A percentile compares a stretch with the other conserved stretches of the same genome.
Evolutionary conservation across 2,113 vertebrate species (phyloP).

Genomic region (Lophochroa leadbeateri): DNA sequence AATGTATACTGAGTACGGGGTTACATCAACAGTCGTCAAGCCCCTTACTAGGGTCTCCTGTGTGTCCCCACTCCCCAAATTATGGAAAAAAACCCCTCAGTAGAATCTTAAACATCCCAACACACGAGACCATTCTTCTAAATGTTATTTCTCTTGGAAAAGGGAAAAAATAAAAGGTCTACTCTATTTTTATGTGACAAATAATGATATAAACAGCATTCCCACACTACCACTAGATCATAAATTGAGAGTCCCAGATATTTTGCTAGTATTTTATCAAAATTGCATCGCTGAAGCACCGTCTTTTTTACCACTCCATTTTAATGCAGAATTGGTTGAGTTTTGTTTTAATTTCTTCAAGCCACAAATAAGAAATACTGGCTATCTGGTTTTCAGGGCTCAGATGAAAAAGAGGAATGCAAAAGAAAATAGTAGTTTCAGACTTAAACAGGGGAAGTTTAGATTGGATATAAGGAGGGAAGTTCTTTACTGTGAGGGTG

Average conservation of each 20-base stretch:
- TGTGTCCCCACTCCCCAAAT: background rate
- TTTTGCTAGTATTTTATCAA: background rate
- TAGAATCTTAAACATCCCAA: accelerated
- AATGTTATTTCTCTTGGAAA: background rate
- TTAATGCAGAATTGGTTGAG: background rate
- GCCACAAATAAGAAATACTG: background rate
- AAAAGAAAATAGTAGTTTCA: background rate
- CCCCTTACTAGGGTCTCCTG: accelerated
- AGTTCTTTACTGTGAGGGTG: too few species aligned
- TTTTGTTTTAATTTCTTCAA: background rate
- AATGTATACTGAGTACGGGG: too few species aligned
- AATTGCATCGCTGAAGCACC: background rate
- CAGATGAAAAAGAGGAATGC: background rate
- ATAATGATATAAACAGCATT: background rate
- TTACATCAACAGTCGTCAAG: background rate
- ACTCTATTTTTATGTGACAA: background rate
- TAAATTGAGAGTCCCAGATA: background rate
- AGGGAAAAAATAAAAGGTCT: background rate
- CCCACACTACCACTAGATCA: background rate
- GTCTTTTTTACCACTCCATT: background rate
- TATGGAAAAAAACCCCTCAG: background rate
- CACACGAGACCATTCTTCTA: accelerated
- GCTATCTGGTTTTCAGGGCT: background rate
- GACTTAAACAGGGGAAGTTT: too few species aligned
- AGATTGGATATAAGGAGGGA: too few species aligned